These are phyloP conservation scores for Megathymus violae DNA, from an alignment of 1,140 invertebrate genomes.

Conservation along the genomic window DNA sequence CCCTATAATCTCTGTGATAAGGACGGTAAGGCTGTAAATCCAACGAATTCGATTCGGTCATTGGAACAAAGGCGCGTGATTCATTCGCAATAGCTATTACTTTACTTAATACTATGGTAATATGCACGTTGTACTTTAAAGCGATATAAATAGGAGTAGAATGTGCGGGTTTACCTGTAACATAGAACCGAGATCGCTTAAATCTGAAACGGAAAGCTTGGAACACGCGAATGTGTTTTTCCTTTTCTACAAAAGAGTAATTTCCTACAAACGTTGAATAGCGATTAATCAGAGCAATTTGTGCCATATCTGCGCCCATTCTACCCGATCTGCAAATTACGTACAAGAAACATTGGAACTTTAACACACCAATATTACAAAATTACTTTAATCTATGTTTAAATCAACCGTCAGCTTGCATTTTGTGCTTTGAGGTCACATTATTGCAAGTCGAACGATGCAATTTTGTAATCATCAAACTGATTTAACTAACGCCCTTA, in stretches of 20 bases:
- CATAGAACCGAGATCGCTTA: slow-evolving; percentile 24
- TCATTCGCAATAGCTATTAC: slow-evolving; percentile 31
- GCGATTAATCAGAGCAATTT: slow-evolving; percentile 32
- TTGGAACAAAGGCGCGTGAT: slow-evolving; percentile 27
- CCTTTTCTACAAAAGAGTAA: slow-evolving; percentile 33
- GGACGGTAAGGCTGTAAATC: slow-evolving; percentile 2
- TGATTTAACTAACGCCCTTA: slow-evolving; percentile 1
- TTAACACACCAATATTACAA: slow-evolving; percentile 20
- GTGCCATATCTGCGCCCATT: slow-evolving; percentile 31
- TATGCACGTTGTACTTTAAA: slow-evolving; percentile 13
- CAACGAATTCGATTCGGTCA: not conserved
- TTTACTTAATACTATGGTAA: slow-evolving; percentile 15
- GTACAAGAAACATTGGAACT: slow-evolving; percentile 23
- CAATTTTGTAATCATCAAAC: slow-evolving; percentile 3
- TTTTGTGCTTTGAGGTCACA: slow-evolving; percentile 15
- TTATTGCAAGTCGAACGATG: not conserved
- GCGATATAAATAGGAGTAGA: slow-evolving; percentile 12
- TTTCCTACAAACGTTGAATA: slow-evolving; percentile 30
- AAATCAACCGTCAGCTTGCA: not conserved
- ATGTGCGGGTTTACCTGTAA: not conserved
- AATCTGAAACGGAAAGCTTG: slow-evolving; percentile 18
- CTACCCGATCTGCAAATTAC: slow-evolving; percentile 33
- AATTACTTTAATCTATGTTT: slow-evolving; percentile 22
- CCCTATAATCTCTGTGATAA: not conserved
- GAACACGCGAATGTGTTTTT: slow-evolving; percentile 25